These are phyloP conservation scores for Synergus gifuensis DNA, from an alignment of 2,888 invertebrate species.

Conservation along the genomic window DNA sequence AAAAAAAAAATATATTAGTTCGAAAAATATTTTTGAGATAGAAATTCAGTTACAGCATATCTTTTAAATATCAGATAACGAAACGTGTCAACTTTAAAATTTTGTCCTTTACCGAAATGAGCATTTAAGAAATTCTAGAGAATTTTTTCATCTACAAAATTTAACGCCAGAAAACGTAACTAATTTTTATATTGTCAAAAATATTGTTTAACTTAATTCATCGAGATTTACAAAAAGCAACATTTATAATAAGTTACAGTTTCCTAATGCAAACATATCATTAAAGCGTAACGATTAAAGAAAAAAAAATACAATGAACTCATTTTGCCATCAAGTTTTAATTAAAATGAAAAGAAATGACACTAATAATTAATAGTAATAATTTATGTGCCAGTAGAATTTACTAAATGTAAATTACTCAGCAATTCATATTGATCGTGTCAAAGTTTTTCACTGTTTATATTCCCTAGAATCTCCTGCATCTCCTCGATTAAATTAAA, in stretches of 20 bases:
- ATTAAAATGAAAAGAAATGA: neutral
- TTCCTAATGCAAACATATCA: neutral
- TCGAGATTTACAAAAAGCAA: neutral
- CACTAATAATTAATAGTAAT: neutral
- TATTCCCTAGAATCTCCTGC: constrained; percentile 37
- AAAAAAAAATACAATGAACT: neutral
- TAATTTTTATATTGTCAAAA: neutral
- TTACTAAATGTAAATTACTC: neutral
- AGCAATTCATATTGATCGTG: neutral
- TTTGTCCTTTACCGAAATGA: neutral
- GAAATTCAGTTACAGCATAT: neutral
- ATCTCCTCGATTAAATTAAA: constrained; percentile 13
- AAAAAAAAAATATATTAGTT: neutral
- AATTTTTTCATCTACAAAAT: neutral
- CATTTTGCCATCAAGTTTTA: neutral
- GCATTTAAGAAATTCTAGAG: constrained; percentile 40
- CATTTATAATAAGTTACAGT: neutral
- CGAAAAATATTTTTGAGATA: neutral
- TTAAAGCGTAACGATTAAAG: neutral
- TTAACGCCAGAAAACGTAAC: neutral
- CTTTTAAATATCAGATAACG: neutral
- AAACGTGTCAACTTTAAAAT: neutral
- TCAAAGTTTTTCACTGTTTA: neutral
- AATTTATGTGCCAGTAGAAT: constrained; percentile 6
- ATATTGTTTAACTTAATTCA: neutral